These are phyloP conservation scores for Erebia epiphron DNA, from an alignment of 2,888 invertebrate genomes.

Conservation along the genomic window DNA sequence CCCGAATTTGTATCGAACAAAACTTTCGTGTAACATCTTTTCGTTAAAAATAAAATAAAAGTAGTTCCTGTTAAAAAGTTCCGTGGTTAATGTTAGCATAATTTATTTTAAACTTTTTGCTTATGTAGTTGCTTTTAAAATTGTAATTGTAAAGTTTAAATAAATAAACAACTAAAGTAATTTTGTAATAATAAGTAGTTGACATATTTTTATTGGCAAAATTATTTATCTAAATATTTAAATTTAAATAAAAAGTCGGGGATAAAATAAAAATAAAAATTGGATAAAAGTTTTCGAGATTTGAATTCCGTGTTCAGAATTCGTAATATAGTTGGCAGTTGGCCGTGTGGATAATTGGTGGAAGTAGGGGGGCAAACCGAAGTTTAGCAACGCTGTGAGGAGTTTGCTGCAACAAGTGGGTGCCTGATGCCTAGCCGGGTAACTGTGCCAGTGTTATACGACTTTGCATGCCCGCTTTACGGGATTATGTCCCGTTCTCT, in stretches of 20 bases:
- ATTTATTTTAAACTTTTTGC: constrained; percentile 22
- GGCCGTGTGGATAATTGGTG: constrained; percentile 42
- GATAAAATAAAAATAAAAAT: background rate
- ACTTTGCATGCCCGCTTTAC: constrained; percentile 76
- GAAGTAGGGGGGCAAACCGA: constrained; percentile 53
- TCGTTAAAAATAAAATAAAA: constrained; percentile 8
- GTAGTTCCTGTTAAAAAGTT: constrained; percentile 56
- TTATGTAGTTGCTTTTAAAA: constrained; percentile 29
- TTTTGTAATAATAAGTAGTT: background rate
- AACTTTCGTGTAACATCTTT: constrained; percentile 22
- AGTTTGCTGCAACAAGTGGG: constrained; percentile 79
- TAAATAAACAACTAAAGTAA: background rate
- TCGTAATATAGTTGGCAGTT: constrained; percentile 28
- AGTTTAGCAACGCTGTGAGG: constrained; percentile 58
- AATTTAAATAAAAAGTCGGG: background rate
- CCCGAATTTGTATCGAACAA: constrained; percentile 42
- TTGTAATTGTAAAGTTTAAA: constrained; percentile 10
- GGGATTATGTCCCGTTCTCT: constrained; percentile 62
- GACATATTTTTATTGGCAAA: constrained; percentile 7
- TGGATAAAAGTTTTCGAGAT: constrained; percentile 20
- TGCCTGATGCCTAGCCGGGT: constrained; percentile 77
- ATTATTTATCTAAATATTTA: background rate
- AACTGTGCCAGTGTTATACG: constrained; percentile 75
- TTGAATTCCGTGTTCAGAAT: constrained; percentile 31
- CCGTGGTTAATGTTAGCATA: constrained; percentile 36